Conservation (phyloP, 2,888 invertebrate species). For the Molanna angustata region DNA sequence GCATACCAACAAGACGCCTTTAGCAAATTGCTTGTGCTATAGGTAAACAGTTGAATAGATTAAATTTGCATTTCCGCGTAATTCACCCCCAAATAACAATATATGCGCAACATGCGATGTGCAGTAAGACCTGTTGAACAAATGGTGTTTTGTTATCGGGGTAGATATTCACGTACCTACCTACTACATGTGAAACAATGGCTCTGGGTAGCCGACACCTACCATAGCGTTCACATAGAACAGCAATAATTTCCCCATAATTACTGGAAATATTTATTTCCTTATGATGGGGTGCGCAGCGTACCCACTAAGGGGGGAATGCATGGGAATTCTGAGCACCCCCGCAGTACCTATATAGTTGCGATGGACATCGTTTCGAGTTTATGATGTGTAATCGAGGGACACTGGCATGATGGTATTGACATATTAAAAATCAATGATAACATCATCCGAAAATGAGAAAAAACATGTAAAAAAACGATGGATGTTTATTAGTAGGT, state of each 20-base stretch:
- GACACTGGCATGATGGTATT: too few relatives aligned
- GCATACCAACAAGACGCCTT: too few relatives aligned
- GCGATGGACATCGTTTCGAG: not conserved
- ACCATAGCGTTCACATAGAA: slow-evolving; percentile 20
- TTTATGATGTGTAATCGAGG: too few relatives aligned
- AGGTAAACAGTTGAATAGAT: too few relatives aligned
- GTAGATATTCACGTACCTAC: too few relatives aligned
- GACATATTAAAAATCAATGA: too few relatives aligned
- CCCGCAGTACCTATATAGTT: slow-evolving; percentile 4
- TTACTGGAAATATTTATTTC: slow-evolving; percentile 25
- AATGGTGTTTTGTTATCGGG: slow-evolving; percentile 9
- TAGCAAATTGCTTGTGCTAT: too few relatives aligned
- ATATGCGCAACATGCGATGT: slow-evolving; percentile 23
- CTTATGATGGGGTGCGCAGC: slow-evolving; percentile 17
- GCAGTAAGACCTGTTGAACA: slow-evolving; percentile 28
- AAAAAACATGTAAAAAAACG: too few relatives aligned
- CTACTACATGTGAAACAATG: slow-evolving; percentile 16
- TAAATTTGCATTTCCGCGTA: not conserved
- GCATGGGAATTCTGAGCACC: slow-evolving; percentile 29
- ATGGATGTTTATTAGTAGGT: too few relatives aligned
- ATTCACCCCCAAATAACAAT: slow-evolving; percentile 7
- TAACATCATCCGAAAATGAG: too few relatives aligned
- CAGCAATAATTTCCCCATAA: slow-evolving; percentile 25
- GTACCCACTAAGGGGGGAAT: too few relatives aligned
- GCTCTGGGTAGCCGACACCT: too few relatives aligned